Evolutionary conservation across 2,797 vertebrate genomes (phyloP).

Genomic region (Poecilia wingei): DNA sequence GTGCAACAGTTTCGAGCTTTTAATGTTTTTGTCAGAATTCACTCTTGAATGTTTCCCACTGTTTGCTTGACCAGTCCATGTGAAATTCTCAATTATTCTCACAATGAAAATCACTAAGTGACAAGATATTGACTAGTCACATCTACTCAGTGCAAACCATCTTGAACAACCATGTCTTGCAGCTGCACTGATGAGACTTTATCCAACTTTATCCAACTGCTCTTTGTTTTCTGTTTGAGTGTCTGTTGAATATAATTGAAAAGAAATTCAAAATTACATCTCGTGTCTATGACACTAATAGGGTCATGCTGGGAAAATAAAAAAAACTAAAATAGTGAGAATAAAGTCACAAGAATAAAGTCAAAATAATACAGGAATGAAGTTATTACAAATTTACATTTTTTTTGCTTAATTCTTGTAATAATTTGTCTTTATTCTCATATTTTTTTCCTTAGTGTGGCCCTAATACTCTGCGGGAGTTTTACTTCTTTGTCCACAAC

Average conservation of each 20-base stretch:
- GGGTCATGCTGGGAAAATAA: no score
- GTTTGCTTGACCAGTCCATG: neutral
- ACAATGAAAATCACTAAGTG: neutral
- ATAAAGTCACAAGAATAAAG: no score
- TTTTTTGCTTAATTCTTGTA: no score
- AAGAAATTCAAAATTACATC: neutral
- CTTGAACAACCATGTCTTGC: neutral
- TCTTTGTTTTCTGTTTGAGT: neutral
- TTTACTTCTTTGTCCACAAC: neutral
- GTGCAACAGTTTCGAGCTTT: neutral
- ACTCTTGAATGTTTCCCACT: neutral
- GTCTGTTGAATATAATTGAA: neutral
- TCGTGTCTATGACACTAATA: neutral
- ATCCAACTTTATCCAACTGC: neutral
- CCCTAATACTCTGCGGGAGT: no score
- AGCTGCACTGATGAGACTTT: neutral
- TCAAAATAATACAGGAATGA: no score
- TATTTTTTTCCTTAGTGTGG: no score
- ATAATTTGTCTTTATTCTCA: no score
- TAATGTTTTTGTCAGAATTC: neutral
- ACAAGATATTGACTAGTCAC: neutral
- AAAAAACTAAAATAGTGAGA: no score
- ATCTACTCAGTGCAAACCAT: neutral
- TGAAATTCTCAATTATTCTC: neutral
- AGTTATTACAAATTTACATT: no score